Percentiles rank a stretch among this genome's conserved stretches.
These are phyloP conservation scores for Lasius platythorax DNA, from an alignment of 2,888 invertebrate species.

Conservation along the genomic window DNA sequence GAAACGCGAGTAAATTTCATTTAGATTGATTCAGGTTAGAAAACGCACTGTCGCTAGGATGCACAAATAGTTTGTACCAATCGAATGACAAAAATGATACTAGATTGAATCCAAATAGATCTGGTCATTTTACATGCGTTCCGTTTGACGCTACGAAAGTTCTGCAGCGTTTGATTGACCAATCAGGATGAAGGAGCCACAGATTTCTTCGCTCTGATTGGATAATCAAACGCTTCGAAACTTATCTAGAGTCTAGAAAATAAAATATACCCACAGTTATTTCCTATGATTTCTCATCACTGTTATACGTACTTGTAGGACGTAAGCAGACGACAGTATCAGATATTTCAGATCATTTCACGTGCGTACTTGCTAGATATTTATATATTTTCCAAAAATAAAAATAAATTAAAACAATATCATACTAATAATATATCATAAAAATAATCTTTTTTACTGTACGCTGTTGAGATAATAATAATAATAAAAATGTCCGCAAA, in stretches of 20 bases:
- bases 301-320: not conserved
- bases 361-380: not conserved
- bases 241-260: not conserved
- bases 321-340: not conserved
- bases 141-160: not conserved
- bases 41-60: not conserved
- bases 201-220: not conserved
- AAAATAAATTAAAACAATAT: no score
- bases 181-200: not conserved
- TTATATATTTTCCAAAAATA: not conserved
- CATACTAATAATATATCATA: not conserved
- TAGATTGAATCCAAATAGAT: not conserved
- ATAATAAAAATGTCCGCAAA: conserved; percentile 81
- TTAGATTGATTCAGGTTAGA: conserved; percentile 7
- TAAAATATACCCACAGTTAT: not conserved
- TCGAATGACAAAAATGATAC: not conserved
- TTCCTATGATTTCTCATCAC: not conserved
- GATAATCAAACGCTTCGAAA: not conserved
- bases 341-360: not conserved
- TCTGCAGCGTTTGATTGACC: not conserved
- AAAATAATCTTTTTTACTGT: not conserved
- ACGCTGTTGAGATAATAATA: not conserved
- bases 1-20: conserved; percentile 14
- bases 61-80: not conserved
- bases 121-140: no score